phyloP scores from a whole-genome alignment of 2,888 invertebrate genomes.

The Erpobdella octoculata region DNA sequence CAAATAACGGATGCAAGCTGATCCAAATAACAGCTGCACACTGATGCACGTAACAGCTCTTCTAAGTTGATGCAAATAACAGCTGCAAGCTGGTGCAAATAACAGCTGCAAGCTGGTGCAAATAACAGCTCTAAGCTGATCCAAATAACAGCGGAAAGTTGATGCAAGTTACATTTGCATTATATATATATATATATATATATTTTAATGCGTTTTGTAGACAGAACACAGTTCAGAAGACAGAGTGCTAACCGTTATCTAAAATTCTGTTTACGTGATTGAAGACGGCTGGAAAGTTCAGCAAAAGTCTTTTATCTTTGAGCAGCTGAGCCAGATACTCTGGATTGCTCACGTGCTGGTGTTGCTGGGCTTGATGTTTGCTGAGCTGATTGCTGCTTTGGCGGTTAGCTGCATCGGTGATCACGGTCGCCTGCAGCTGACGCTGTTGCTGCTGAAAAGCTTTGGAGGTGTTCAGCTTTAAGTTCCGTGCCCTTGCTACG shows the following conservation, averaged over 20 bases:
- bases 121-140: too few species aligned
- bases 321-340: slow-evolving; percentile 93
- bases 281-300: slow-evolving; percentile 98
- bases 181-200: too few species aligned
- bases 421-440: not conserved
- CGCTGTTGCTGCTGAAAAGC: slow-evolving; percentile 8
- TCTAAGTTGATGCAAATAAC: too few species aligned
- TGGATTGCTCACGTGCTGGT: slow-evolving; percentile 2
- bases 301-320: slow-evolving; percentile 99
- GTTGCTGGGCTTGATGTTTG: slow-evolving; percentile 13
- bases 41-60: too few species aligned
- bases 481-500: not conserved
- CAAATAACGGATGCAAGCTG: too few species aligned
- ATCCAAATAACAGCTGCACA: too few species aligned
- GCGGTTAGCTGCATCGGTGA: not conserved
- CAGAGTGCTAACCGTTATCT: slow-evolving; percentile 83
- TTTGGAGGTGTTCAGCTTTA: not conserved
- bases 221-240: too few species aligned
- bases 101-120: too few species aligned
- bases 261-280: slow-evolving; percentile 95
- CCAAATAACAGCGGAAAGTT: too few species aligned
- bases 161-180: too few species aligned
- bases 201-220: too few species aligned
- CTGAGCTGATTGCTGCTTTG: not conserved
- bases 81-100: too few species aligned